These are phyloP conservation scores for Eueremaeus valkanovi DNA, from an alignment of 2,888 invertebrate genomes.

Conservation along the genomic window DNA sequence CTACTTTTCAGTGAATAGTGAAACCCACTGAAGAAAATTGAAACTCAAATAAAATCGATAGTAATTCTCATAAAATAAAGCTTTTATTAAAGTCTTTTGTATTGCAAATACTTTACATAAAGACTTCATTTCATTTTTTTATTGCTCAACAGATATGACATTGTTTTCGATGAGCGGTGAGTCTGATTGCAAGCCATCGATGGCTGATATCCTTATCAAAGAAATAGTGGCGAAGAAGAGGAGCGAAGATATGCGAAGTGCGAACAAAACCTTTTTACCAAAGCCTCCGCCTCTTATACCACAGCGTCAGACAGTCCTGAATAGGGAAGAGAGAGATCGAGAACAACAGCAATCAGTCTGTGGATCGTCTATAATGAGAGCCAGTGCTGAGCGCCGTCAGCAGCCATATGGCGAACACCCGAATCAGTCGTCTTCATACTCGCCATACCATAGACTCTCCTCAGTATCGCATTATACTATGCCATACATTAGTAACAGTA, in stretches of 20 bases:
- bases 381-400: not conserved
- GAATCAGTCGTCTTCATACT: not conserved
- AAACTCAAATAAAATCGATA: too few relatives aligned
- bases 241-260: not conserved
- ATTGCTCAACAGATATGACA: not conserved
- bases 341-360: not conserved
- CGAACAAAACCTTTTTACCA: not conserved
- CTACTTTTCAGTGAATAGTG: too few relatives aligned
- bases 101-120: too few relatives aligned
- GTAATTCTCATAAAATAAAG: too few relatives aligned
- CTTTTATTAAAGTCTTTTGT: too few relatives aligned
- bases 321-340: not conserved
- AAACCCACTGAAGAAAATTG: too few relatives aligned
- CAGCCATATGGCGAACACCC: constrained; percentile 15
- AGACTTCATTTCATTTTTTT: not conserved
- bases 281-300: not conserved
- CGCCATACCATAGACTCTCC: not conserved
- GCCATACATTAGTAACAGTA: constrained; percentile 13
- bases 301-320: not conserved
- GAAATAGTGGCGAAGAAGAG: not conserved
- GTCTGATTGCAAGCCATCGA: not conserved
- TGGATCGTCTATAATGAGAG: not conserved
- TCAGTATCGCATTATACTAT: not conserved
- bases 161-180: not conserved
- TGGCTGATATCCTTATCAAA: not conserved